Evolutionary conservation across 1,140 invertebrate species (phyloP), one percentile per base, ranked within the genome.

Genomic region (Bilobella aurantiaca): DNA sequence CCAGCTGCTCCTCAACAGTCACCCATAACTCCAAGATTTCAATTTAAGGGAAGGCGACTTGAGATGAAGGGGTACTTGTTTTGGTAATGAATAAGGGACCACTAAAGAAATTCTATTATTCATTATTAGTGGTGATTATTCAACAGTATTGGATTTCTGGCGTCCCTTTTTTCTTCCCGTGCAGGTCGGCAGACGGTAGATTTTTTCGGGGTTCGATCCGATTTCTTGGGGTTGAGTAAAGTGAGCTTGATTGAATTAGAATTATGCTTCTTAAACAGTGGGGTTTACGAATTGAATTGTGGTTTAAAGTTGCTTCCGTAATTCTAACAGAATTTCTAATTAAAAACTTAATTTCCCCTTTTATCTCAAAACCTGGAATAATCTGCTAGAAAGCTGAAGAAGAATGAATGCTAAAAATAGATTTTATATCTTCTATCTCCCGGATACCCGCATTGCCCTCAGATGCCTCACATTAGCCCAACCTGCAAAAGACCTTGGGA

Each of bases 71-170:
- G 49, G 49, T 53, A 53, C 49, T 53, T 53, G 49, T 53, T 53
- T 8, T 53, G 34, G 12, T 53, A 53, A 53, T 53, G 49, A 53
- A 53, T 53, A 53, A 5, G 8, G 8, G 34, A 42, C 23, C 49
- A 18, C 23, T 18, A 23, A 53, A 53, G 49, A 3, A 53, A 23
- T 53, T 23, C 49, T 53, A 53, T 53, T 53, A 53, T 53, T 53
- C 49, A 53, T 53, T 53, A 23, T 53, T 53, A 53, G 49, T 53
- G 49, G 18, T 42, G 34, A 53, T 53, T 53, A 53, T 53, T 53
- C 49, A 53, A 53, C 49, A 53, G 49, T 53, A 53, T 53, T 53
- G 49, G 49, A 53, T 53, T 53, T 53, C 49, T 12, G 49, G 12
- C 14, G 14, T 53, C 49, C 49, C 3, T 23, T 53, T 53, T 12